Evolutionary conservation across 2,113 vertebrate genomes (phyloP), one percentile per base, ranked within the genome.

Genomic region (Bucco capensis): DNA sequence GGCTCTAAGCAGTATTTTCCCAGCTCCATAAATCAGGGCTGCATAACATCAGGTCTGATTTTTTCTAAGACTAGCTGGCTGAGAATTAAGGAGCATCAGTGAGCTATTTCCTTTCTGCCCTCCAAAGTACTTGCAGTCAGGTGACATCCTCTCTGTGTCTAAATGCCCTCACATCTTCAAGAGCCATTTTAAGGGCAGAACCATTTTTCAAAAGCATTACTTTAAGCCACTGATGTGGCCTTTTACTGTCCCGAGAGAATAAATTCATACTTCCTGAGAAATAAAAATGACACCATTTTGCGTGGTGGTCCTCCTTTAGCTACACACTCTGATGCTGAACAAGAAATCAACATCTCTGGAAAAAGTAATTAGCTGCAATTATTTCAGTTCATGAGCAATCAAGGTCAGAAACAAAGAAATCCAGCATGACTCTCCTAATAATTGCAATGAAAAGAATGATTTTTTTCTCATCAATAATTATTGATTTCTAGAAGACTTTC

Each of bases 391-490:
- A 61, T 38, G 17, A 84, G 60, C 25, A 89, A 50, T 42, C 70
- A 91, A 90, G 54, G 79, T 84, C 90, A 93, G 83, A 93, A 84
- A 5, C 25, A 76, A 88, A 92, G 25, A 42, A 90, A 86, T 37
- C 7, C 31, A 89, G 78, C 66, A 73, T 0, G 0, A 74, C 73
- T 51, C 54, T 92, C 33, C 61, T 69, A 44, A 73, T 86, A 86
- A 91, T 86, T 78, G 70, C 28, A 72, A 54, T 75, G 47, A 87
- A 85, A 88, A 86, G 66, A 83, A 96, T 83, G 2, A 65, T 27
- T 90, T 86, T 91, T 94, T 89, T 47, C 42, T 54, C 27, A 83
- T 90, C 44, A 5, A 69, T 91, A 93, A 73, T 47, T 77, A 96
- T 62, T 86, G 84, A 96, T 77, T 94, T 57, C 47, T 90, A 88